These are phyloP conservation scores for Dendrolimus houi DNA, from an alignment of 2,888 invertebrate species.

Conservation along the genomic window DNA sequence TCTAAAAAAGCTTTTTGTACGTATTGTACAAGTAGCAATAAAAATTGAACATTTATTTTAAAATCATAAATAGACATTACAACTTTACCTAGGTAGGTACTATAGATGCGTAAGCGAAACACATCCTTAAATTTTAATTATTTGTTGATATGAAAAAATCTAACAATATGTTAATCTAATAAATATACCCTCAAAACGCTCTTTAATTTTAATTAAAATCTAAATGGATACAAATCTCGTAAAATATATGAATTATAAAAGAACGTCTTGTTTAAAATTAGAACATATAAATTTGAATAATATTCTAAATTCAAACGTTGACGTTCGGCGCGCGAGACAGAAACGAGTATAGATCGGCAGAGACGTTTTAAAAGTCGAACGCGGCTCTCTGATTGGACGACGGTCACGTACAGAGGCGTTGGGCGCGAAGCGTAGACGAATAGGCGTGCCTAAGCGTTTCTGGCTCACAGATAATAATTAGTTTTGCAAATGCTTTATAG, in stretches of 20 bases:
- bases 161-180: too few relatives aligned
- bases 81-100: too few relatives aligned
- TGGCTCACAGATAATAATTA: slow-evolving; percentile 49
- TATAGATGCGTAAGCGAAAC: too few relatives aligned
- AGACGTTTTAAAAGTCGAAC: slow-evolving; percentile 52
- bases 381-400: slow-evolving; percentile 62
- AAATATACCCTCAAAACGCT: slow-evolving; percentile 1
- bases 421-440: slow-evolving; percentile 40
- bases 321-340: slow-evolving; percentile 36
- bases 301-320: slow-evolving; percentile 16
- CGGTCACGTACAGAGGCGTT: slow-evolving; percentile 54
- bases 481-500: slow-evolving; percentile 37
- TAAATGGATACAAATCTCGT: too few relatives aligned
- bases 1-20: too few relatives aligned
- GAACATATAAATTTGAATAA: slow-evolving; percentile 8
- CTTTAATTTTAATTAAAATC: too few relatives aligned
- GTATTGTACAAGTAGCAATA: too few relatives aligned
- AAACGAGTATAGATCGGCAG: slow-evolving; percentile 46
- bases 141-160: too few relatives aligned
- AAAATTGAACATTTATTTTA: too few relatives aligned
- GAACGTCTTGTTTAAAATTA: slow-evolving; percentile 1
- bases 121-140: too few relatives aligned
- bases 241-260: background rate
- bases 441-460: slow-evolving; percentile 13
- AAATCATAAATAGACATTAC: too few relatives aligned